Base-by-base conservation (phyloP, 2,888 invertebrate species). In the Cerastoderma edule region DNA sequence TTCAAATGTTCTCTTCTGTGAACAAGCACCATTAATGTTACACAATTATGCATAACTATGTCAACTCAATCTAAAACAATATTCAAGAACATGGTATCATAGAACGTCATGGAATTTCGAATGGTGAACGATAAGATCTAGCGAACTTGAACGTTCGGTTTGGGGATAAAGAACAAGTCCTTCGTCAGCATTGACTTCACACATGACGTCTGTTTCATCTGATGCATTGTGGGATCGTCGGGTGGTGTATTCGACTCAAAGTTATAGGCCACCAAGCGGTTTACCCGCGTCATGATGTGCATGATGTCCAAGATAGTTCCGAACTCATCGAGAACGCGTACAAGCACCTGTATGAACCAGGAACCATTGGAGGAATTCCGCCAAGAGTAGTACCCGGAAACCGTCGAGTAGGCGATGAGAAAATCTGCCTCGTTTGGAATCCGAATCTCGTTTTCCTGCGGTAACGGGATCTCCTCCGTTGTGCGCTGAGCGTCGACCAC, bases 261-360 rank as follows among this genome's bases (percentile, higher is more conserved):
- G 32, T 91, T 83, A 19, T 60, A 60, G 10, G 92, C 91, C 33
- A 92, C 92, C 16, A 85, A 83, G 69, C 85, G 83, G 83, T 90
- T 91, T 27, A 91, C 92, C 19, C 88, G 68, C 0, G 92, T 92
- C 87, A 92, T 82, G 80, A 92, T 83, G 28, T 86, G 85, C 68
- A 89, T 67, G 1, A 88, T 60, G 72, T 90, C 90, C 74, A 87
- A 57, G 4, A 69, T 78, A 16, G 77, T 72, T 50, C 89, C 88
- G 68, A 88, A 75, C 63, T 88, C 75, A 24, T 83, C 72, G 5
- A 92, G 67, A n/a, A 90, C 87, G 5, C 80, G 70, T 27, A 81
- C 82, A 44, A 92, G 70, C 0, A 91, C 89, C 78, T 92, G 92
- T n/a, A 92, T 86, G 78, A 92, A 92, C 92, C 92, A 92, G 0